Evolutionary conservation across 2,888 invertebrate species (phyloP).

Genomic region (Drosophila trichaetosa): DNA sequence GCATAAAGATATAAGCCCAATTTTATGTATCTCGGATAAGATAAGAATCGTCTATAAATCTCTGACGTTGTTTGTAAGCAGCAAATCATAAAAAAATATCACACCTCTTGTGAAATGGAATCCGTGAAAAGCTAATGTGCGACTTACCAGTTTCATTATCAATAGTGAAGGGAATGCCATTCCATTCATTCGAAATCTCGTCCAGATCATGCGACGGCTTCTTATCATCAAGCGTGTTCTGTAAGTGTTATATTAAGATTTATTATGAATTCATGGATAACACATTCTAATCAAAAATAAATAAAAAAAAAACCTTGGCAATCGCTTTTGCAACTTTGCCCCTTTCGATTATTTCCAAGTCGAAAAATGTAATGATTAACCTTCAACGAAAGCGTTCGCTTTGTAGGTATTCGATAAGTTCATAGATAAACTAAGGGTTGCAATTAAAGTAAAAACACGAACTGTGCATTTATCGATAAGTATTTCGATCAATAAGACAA

Average conservation of each 20-base stretch:
- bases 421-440: background rate
- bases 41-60: slow-evolving; percentile 20
- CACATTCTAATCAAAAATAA: background rate
- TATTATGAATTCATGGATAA: background rate
- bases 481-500: background rate
- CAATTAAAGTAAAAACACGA: too few species aligned
- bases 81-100: background rate
- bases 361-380: background rate
- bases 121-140: background rate
- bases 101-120: background rate
- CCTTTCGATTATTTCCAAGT: background rate
- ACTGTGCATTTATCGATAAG: slow-evolving; percentile 1
- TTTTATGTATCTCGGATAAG: slow-evolving; percentile 24
- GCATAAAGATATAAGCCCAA: slow-evolving; percentile 22
- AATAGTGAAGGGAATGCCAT: slow-evolving; percentile 92
- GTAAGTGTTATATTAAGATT: slow-evolving; percentile 1
- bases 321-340: background rate
- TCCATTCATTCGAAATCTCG: slow-evolving; percentile 90
- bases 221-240: slow-evolving; percentile 71
- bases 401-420: too few species aligned
- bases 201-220: slow-evolving; percentile 51
- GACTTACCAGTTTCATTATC: slow-evolving; percentile 94
- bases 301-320: background rate
- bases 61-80: slow-evolving; percentile 5
- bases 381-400: background rate